Evolutionary conservation across 2,797 vertebrate species (phyloP).

Genomic region (Oceanodroma leucorhoa): DNA sequence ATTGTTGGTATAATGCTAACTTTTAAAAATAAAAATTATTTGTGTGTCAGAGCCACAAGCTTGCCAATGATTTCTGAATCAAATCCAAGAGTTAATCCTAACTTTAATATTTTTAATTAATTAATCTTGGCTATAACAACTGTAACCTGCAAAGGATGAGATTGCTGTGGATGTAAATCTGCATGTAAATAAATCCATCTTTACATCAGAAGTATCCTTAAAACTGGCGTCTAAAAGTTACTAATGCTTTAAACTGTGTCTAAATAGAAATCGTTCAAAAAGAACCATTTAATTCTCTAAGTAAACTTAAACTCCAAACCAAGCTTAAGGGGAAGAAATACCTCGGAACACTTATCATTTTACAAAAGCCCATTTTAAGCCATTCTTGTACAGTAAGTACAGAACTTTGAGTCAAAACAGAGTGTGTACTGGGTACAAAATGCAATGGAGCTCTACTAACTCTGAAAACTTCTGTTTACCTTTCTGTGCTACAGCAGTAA

Average conservation of each 20-base stretch:
- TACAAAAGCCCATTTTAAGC: background rate
- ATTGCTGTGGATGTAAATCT: conserved; percentile 61
- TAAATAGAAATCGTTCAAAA: conserved; percentile 50
- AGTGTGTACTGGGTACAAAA: background rate
- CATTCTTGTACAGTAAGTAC: background rate
- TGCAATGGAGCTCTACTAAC: background rate
- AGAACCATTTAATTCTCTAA: conserved; percentile 53
- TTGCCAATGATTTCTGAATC: conserved; percentile 69
- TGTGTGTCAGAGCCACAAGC: conserved; percentile 23
- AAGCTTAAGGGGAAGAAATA: background rate
- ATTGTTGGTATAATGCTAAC: background rate
- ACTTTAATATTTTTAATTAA: conserved; percentile 79
- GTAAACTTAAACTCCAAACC: background rate
- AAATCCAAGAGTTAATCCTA: conserved; percentile 71
- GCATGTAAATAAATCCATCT: conserved; percentile 69
- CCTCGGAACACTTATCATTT: background rate
- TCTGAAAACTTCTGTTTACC: background rate
- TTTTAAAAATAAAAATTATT: conserved; percentile 45
- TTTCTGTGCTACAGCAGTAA: background rate
- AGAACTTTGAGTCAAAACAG: background rate
- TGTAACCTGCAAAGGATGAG: conserved; percentile 66
- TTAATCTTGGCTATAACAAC: conserved; percentile 68
- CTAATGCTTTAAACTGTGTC: conserved; percentile 59
- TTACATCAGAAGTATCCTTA: conserved; percentile 61
- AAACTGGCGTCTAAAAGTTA: conserved; percentile 55